phyloP scores from a whole-genome alignment of 2,888 invertebrate genomes.

The Monoplex corrugatus region DNA sequence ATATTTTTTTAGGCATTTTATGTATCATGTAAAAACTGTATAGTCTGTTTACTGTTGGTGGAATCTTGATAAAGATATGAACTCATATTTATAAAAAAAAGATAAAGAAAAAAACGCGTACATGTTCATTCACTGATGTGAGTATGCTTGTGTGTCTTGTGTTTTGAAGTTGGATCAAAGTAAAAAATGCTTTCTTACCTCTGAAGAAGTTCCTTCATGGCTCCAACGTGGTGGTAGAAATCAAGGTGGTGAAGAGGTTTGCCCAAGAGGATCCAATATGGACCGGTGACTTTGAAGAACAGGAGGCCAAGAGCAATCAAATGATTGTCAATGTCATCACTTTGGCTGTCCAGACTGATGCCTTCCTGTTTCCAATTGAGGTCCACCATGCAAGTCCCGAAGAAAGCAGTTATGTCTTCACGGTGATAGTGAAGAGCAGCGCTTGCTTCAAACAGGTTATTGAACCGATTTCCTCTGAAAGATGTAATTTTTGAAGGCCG shows the following conservation, averaged over 20 bases:
- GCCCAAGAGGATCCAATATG: slow-evolving; percentile 15
- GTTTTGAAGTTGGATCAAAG: too few species aligned
- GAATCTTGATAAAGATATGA: too few species aligned
- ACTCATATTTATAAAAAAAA: too few species aligned
- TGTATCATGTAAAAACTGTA: too few species aligned
- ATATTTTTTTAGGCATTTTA: too few species aligned
- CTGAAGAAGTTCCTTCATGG: slow-evolving; percentile 10
- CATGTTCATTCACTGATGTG: too few species aligned
- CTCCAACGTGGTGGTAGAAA: not conserved
- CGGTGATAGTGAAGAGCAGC: not conserved
- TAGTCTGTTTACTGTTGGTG: too few species aligned
- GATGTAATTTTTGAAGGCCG: not conserved
- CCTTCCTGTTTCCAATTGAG: not conserved
- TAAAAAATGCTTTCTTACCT: too few species aligned
- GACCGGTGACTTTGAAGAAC: slow-evolving; percentile 26
- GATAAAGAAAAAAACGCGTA: too few species aligned
- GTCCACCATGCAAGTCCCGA: not conserved
- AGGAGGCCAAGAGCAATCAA: slow-evolving; percentile 3
- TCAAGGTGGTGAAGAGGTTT: not conserved
- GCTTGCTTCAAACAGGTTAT: not conserved
- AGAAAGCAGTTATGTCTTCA: not conserved
- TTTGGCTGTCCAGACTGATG: not conserved
- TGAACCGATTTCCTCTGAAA: slow-evolving; percentile 2
- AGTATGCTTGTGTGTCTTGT: too few species aligned
- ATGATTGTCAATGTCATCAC: not conserved